Evolutionary conservation across 2,888 invertebrate species (phyloP), one percentile per base, ranked within the genome.

Genomic region (Leptogaster cylindrica): DNA sequence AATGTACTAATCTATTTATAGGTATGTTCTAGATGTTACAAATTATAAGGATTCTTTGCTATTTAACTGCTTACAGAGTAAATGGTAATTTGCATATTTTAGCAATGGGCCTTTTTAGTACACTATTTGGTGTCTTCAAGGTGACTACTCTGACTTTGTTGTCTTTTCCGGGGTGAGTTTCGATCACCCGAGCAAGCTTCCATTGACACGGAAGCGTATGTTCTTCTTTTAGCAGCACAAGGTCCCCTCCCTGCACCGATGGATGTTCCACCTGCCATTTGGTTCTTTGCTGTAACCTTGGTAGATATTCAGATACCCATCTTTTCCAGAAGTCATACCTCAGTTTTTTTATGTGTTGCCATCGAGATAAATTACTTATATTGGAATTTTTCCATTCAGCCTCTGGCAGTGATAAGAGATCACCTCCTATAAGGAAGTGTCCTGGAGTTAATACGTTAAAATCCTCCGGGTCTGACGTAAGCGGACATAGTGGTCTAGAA

Each of bases 381-480:
- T 23, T 2, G 2, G 16, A 16, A 10, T 4, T n/a, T 5, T 48
- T 25, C 20, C 7, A 0, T 8, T 7, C 3, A 6, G 20, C n/a
- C 3, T 48, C 48, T 1, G 48, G 48, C 10, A 48, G 7, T 1
- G 23, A 20, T 20, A 48, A 18, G 6, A 20, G 12, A n/a, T 20
- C 7, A 10, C 10, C 20, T 2, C 18, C 48, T 23, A n/a, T 23
- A 23, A 48, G 23, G 10, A 48, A 48, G 25, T 66, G 55, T 8
- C 48, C 48, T n/a, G 66, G 52, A 20, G 66, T 66, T 7, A 66
- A 33, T 6, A 23, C 23, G 5, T 48, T 20, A n/a, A 48, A 7
- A n/a, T 48, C 48, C n/a, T 48, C 48, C n/a, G 6, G 16, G 4
- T 8, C 20, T 8, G 6, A 1, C 7, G 23, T 23, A 10, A 48